Evolutionary conservation across 2,797 vertebrate species (phyloP), one percentile per base, ranked within the genome.

Genomic region (Mormyrops boulengeri): DNA sequence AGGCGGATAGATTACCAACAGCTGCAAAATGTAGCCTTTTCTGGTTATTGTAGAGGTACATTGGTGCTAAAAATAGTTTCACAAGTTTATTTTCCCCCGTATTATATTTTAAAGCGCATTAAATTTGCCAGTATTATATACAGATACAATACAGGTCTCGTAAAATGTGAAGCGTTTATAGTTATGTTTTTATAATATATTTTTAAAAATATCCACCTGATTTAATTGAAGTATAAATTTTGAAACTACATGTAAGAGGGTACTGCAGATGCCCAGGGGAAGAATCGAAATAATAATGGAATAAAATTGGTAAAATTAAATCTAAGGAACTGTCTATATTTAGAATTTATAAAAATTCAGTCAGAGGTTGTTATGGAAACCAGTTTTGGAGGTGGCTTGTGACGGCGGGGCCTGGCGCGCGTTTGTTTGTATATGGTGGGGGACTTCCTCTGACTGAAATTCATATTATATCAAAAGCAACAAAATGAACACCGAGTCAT

Each of bases 311-410:
- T 89, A 57, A 90, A 88, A 91, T 91, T 90, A 93, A 92, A 93
- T 88, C 47, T 90, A 91, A 95, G 93, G 92, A 85, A 93, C 93
- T 89, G 90, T 93, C 94, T 93, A 94, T 94, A 95, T 93, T 94
- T 94, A 95, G 93, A 94, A 92, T 94, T 94, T 95, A 94, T 94
- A 94, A 94, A 94, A 94, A 93, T 94, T 94, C 90, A 94, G 93
- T 94, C 94, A 92, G 92, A 94, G 93, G 93, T 95, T 95, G 94
- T 95, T 93, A 95, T 96, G 93, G 95, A 94, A 95, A 96, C 93
- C 92, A 95, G 90, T 94, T 93, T 88, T 87, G 92, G 93, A 93
- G 93, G 90, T 89, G 88, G 91, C 89, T 82, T 82, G 60, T 80
- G 55, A 77, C 34, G 38, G 85, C 50, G 57, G 69, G 85, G 86